Evolutionary conservation across 2,113 vertebrate species (phyloP).

Genomic region (Phasianus colchicus): DNA sequence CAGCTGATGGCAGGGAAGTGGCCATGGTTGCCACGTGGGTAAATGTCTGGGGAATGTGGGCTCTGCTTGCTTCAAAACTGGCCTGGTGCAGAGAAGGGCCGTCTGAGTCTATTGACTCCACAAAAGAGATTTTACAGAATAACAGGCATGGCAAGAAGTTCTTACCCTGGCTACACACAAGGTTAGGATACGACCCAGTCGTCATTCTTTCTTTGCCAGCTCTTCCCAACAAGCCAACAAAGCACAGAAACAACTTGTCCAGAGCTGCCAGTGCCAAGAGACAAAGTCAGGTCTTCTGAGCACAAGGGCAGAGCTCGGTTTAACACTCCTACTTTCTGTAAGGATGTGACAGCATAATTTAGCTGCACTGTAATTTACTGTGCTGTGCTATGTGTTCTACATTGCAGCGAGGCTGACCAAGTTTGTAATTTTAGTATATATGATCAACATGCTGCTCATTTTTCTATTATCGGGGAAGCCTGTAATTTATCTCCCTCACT

Average conservation of each 20-base stretch:
- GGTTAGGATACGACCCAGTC: too few relatives aligned
- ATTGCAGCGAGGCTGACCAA: not conserved
- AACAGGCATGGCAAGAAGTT: not conserved
- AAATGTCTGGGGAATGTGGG: rapidly evolving
- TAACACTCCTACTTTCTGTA: not conserved
- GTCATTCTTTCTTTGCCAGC: not conserved
- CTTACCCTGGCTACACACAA: not conserved
- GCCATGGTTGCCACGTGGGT: rapidly evolving
- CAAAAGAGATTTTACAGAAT: not conserved
- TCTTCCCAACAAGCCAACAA: not conserved
- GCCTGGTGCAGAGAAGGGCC: not conserved
- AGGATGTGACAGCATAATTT: conserved; percentile 23
- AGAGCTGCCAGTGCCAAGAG: not conserved
- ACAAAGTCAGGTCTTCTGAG: not conserved
- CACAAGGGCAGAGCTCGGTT: not conserved
- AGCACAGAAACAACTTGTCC: not conserved
- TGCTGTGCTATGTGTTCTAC: not conserved
- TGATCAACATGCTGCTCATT: conserved; percentile 51
- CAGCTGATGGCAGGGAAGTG: not conserved
- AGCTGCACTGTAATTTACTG: conserved; percentile 36
- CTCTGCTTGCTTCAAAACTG: not conserved
- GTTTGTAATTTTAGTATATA: conserved; percentile 35
- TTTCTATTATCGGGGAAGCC: conserved; percentile 36
- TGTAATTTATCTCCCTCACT: conserved; percentile 52
- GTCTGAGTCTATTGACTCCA: not conserved